Evolutionary conservation across 2,113 vertebrate genomes (phyloP).

Genomic region (Mungos mungo): DNA sequence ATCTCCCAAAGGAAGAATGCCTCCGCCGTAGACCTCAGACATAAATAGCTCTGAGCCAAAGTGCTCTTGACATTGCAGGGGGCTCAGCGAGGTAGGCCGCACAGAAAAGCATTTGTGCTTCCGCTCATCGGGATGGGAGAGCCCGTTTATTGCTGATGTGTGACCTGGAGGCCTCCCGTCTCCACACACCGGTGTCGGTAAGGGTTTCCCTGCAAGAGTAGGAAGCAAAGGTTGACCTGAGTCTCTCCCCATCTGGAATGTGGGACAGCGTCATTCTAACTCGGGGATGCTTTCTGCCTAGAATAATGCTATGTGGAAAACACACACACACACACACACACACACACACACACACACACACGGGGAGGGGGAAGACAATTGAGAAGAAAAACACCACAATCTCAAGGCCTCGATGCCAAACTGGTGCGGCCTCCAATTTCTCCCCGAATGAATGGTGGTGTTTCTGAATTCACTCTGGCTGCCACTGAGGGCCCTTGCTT

Average conservation of each 20-base stretch:
- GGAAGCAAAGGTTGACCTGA: not conserved
- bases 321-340: not conserved
- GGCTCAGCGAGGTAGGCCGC: not conserved
- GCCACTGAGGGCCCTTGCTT: not conserved
- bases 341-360: not conserved
- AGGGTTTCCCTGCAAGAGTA: not conserved
- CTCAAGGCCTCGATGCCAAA: not conserved
- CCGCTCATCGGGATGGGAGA: not conserved
- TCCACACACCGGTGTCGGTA: fast-evolving
- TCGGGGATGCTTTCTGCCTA: not conserved
- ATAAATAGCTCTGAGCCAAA: not conserved
- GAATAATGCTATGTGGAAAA: not conserved
- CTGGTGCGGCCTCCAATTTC: not conserved
- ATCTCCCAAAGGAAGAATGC: not conserved
- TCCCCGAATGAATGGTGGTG: not conserved
- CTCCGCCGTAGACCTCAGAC: not conserved
- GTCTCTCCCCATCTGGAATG: not conserved
- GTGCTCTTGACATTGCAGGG: not conserved
- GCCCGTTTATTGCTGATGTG: not conserved
- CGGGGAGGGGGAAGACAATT: not conserved
- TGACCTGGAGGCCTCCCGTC: not conserved
- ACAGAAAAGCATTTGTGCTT: not conserved
- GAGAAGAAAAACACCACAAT: not conserved
- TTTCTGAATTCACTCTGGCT: constrained; percentile 3
- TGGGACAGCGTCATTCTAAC: not conserved